Evolutionary conservation across 1,140 invertebrate species (phyloP).

Genomic region (Steinernema khuongi): DNA sequence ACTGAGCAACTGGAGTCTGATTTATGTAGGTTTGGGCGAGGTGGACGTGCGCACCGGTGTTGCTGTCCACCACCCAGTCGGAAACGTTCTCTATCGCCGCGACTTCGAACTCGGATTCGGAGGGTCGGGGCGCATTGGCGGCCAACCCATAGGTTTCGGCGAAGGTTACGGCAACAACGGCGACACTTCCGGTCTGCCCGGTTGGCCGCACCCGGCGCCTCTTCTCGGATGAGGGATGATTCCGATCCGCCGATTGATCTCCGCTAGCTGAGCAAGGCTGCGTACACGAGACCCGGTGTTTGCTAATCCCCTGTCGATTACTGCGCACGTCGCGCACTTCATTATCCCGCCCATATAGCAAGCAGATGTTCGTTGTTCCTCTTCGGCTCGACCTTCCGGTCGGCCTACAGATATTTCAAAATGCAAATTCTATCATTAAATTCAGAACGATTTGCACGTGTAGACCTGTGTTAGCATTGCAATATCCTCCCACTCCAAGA

Average conservation of each 20-base stretch:
- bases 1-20: background rate
- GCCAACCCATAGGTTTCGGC: constrained; percentile 23
- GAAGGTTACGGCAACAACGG: constrained; percentile 25
- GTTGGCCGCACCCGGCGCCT: constrained; percentile 21
- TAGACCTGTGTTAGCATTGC: too few relatives aligned
- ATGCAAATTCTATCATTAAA: too few relatives aligned
- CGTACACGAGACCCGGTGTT: background rate
- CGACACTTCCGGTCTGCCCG: background rate
- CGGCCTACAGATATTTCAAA: too few relatives aligned
- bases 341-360: background rate
- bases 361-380: background rate
- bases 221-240: background rate
- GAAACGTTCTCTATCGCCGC: constrained; percentile 18
- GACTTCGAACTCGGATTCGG: constrained; percentile 27
- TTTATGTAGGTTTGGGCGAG: constrained; percentile 23
- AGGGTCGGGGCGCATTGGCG: constrained; percentile 27
- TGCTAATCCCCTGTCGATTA: background rate
- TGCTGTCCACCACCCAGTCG: constrained; percentile 17
- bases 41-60: constrained; percentile 25
- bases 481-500: too few relatives aligned
- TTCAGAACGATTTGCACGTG: too few relatives aligned
- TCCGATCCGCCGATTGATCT: background rate
- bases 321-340: background rate
- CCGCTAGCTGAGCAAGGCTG: too few relatives aligned
- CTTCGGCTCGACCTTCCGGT: background rate